These are phyloP conservation scores for Heteropelma amictum DNA, from an alignment of 2,888 invertebrate species.

Conservation along the genomic window DNA sequence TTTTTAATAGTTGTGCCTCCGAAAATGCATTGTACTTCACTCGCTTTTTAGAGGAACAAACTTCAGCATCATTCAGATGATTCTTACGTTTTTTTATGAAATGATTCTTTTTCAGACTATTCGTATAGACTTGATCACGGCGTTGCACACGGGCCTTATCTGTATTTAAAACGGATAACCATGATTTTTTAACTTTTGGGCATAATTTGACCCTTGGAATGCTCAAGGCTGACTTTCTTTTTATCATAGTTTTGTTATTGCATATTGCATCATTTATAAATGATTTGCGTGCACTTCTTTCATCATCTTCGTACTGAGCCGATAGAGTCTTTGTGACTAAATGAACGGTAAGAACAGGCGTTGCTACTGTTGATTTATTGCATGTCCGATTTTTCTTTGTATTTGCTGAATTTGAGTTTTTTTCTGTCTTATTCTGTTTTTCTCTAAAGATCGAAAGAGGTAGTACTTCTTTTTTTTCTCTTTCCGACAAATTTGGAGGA, in stretches of 20 bases:
- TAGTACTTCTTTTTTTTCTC: no score
- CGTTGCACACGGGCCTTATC: background rate
- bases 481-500: no score
- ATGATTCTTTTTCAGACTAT: no score
- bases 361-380: no score
- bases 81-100: background rate
- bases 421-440: no score
- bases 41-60: background rate
- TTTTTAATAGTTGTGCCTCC: background rate
- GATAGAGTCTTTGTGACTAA: no score
- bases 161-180: background rate
- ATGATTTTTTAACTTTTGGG: background rate
- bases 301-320: background rate
- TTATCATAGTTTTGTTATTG: background rate
- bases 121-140: background rate
- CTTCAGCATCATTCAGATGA: background rate
- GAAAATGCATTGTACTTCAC: background rate
- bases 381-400: no score
- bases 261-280: background rate
- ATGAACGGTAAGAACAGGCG: no score
- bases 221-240: background rate
- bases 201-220: background rate
- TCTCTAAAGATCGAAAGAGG: no score
- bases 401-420: no score
- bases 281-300: background rate